Base-by-base conservation (phyloP, 2,113 vertebrate species). In the Hystrix brachyura region DNA sequence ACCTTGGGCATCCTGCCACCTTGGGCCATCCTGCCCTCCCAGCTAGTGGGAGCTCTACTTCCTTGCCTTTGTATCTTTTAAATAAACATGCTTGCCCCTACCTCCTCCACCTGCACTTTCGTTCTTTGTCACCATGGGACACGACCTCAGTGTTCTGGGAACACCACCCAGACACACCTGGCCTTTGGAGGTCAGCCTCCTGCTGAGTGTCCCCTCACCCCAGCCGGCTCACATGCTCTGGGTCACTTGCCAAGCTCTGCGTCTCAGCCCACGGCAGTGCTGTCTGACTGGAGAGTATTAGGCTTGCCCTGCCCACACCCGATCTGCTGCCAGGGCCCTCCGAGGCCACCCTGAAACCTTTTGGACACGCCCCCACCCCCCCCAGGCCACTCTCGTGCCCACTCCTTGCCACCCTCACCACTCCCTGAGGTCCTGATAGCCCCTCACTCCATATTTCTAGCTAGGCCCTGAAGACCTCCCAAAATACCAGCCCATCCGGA, bases 211-310 rank as follows among this genome's bases (percentile, higher is more conserved):
- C 19, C 7, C 53, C 21, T 53, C 11, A 1, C 67, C 1, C 14
- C 19, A 11, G 3, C 46, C 15, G 55, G 43, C 5, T 17, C 0
- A 6, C 53, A 25, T 19, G n/a, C 38, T 55, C 87, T 43, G 13
- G 14, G 57, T 7, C 13, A 17, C 5, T 7, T 1, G 0, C 10
- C 12, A 59, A 7, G 25, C 53, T 59, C 43, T 18, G 2, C 25
- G 25, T 18, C 53, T 38, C 46, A 23, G 64, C 29, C 2, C 2
- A 17, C 0, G 1, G 29, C 27, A 57, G 1, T 0, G 3, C 38
- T 80, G 15, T 55, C 29, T 0, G 34, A 32, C n/a, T 64, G 18
- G 64, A 79, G 62, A 55, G 10, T 9, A 32, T 15, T 32, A 55
- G 87, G 55, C 79, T n/a, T n/a, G 38, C 14, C 10, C 29, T 0